These are phyloP conservation scores for Acleris laterana DNA, from an alignment of 2,888 invertebrate genomes.

Conservation along the genomic window DNA sequence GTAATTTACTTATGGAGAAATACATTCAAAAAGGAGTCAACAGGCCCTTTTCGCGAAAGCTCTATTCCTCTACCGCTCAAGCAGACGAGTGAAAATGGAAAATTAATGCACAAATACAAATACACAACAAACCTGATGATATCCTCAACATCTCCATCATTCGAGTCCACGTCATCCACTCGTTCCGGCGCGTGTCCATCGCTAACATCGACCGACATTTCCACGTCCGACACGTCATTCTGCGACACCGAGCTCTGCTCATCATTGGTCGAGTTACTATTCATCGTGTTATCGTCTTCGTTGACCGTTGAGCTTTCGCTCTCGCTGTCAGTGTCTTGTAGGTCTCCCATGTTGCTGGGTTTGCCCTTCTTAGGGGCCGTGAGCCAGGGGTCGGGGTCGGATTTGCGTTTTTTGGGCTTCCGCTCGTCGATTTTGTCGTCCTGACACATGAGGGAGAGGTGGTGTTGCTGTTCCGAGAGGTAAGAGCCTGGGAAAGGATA, in stretches of 20 bases:
- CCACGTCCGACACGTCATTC: slow-evolving; percentile 85
- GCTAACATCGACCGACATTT: slow-evolving; percentile 86
- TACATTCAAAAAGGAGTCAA: too few species aligned
- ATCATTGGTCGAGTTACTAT: slow-evolving; percentile 76
- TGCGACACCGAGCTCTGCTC: slow-evolving; percentile 77
- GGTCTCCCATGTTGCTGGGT: slow-evolving; percentile 79
- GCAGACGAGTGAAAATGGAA: too few species aligned
- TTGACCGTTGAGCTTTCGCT: slow-evolving; percentile 76
- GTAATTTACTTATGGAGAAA: too few species aligned
- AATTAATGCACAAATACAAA: too few species aligned
- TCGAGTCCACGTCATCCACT: slow-evolving; percentile 85
- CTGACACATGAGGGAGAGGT: slow-evolving; percentile 73
- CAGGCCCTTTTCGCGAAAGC: too few species aligned
- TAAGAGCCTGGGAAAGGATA: slow-evolving; percentile 61
- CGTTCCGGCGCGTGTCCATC: slow-evolving; percentile 81
- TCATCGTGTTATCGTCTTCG: slow-evolving; percentile 77
- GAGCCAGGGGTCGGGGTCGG: slow-evolving; percentile 84
- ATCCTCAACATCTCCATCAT: slow-evolving; percentile 86
- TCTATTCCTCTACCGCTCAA: too few species aligned
- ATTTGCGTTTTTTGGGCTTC: slow-evolving; percentile 86
- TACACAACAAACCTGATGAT: slow-evolving; percentile 78
- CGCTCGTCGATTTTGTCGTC: slow-evolving; percentile 70
- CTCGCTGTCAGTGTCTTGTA: slow-evolving; percentile 86
- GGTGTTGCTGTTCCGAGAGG: slow-evolving; percentile 74
- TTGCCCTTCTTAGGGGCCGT: slow-evolving; percentile 86